Conservation (phyloP, 2,797 vertebrate species). For the Linurgus olivaceus region DNA sequence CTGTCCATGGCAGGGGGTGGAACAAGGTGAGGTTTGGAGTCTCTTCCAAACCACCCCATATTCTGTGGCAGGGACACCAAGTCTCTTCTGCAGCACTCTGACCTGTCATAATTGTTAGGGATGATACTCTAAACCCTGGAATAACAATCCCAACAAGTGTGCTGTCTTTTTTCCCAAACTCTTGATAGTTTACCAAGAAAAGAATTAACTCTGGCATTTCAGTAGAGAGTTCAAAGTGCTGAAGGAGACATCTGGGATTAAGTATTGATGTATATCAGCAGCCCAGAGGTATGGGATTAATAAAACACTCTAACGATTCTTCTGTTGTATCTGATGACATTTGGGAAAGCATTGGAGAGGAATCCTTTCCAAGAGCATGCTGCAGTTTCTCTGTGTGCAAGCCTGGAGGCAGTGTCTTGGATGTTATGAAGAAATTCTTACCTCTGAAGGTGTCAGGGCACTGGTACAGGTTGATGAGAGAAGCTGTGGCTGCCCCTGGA, state of each 20-base stretch:
- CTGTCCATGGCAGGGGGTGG: not conserved
- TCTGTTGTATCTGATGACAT: not conserved
- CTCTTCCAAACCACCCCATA: not conserved
- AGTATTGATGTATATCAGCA: not conserved
- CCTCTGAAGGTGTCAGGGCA: not conserved
- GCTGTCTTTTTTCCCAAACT: not conserved
- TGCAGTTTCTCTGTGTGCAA: not conserved
- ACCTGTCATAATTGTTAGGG: not conserved
- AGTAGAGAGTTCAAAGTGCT: not conserved
- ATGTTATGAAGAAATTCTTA: not conserved
- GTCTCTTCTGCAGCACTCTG: not conserved
- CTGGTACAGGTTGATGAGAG: not conserved
- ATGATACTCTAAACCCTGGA: not conserved
- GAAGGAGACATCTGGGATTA: constrained; percentile 34
- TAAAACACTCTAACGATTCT: not conserved
- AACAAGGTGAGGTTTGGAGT: not conserved
- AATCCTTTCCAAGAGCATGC: not conserved
- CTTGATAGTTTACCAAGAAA: not conserved
- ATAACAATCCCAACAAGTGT: not conserved
- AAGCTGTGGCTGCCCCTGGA: not conserved
- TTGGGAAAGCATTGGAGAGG: not conserved
- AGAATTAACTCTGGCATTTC: constrained; percentile 27
- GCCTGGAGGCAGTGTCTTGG: not conserved
- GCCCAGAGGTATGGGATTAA: constrained; percentile 39
- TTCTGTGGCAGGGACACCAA: not conserved